Evolutionary conservation across 2,888 invertebrate genomes (phyloP), one percentile per base, ranked within the genome.

Genomic region (Tyria jacobaeae): DNA sequence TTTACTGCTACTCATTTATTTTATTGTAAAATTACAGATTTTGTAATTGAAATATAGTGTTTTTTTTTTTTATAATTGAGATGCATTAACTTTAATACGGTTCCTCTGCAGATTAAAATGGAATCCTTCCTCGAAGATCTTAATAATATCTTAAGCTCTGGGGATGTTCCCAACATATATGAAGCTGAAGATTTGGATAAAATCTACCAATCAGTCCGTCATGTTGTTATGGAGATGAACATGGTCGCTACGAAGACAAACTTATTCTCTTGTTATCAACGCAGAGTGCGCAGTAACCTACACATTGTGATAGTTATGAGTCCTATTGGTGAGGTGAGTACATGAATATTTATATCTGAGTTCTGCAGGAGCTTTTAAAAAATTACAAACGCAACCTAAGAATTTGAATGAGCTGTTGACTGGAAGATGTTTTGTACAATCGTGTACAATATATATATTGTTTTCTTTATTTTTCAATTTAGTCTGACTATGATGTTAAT

Each of bases 141-240:
- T 51, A 98, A 98, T 88, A 98, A 97, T 80, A 94, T 98, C 57
- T 87, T 98, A 25, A 98, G 97, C 82, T 97, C 97, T 12, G 98
- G 98, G 0, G 98, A 98, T 85, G 97, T 98, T 4, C 98, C 98
- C 0, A 98, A 98, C 82, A 96, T 98, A 21, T 98, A 97, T 86
- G 96, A 97, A 58, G 94, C 96, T 2, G 98, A 98, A 73, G 98
- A 98, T 82, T 82, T 96, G 55, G 97, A 97, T 72, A 94, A 92
- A 79, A 96, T 97, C 68, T 97, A 94, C 88, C 95, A 95, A 78
- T 94, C 95, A 0, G 96, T 97, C 92, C 96, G 97, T 49, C 96
- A 96, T 53, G 94, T 95, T 0, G 96, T 97, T 0, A 95, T 96
- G 82, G 97, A 97, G 87, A 96, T 97, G 63, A 94, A 92, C 35